Conservation (phyloP, 2,113 vertebrate species). For the Ochotona curzoniae region DNA sequence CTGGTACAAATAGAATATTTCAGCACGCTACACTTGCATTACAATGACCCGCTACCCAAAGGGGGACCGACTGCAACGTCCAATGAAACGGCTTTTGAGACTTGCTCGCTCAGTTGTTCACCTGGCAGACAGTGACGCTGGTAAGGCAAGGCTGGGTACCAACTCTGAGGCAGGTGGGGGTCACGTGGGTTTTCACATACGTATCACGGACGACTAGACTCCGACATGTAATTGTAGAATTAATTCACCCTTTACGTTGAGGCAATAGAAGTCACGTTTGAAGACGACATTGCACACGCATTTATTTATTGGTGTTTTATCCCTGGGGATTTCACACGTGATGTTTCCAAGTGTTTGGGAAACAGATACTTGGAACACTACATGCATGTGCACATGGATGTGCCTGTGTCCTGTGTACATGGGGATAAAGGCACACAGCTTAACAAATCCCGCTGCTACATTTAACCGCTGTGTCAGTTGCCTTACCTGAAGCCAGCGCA, state of each 20-base stretch:
- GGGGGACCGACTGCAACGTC: not conserved
- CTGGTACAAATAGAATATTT: conserved; percentile 57
- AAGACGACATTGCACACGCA: not conserved
- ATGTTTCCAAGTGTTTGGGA: not conserved
- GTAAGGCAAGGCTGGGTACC: conserved; percentile 60
- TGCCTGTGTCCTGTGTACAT: fast-evolving
- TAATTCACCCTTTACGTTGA: not conserved
- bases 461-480: not conserved
- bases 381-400: not conserved
- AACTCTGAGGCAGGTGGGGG: conserved; percentile 53
- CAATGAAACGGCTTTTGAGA: conserved; percentile 66
- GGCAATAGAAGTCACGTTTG: not conserved
- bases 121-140: conserved; percentile 52
- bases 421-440: fast-evolving
- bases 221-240: conserved; percentile 39
- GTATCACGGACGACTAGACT: not conserved
- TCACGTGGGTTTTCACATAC: conserved; percentile 51
- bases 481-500: not conserved
- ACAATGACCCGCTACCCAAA: conserved; percentile 56
- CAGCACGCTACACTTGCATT: conserved; percentile 44
- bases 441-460: not conserved
- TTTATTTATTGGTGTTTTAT: not conserved
- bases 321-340: not conserved
- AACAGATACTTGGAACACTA: not conserved
- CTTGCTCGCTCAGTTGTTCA: conserved; percentile 63